Percentiles rank a stretch among this genome's conserved stretches.
These are phyloP conservation scores for Cladopsammia gracilis DNA, from an alignment of 64 coral and sea anemone species.

Conservation along the genomic window DNA sequence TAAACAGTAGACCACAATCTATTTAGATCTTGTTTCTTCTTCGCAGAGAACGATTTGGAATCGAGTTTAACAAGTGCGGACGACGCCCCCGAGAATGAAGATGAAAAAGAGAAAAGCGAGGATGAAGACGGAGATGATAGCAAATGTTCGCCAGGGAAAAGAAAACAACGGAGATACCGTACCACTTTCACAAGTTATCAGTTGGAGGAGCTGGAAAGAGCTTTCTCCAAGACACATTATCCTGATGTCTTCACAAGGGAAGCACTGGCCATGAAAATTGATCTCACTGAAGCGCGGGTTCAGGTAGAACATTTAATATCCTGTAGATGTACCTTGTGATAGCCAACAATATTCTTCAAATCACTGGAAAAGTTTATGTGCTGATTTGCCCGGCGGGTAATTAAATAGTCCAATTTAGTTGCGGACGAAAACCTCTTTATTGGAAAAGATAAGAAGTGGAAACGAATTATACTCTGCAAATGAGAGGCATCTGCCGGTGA, in stretches of 20 bases:
- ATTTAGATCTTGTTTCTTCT: constrained; percentile 5
- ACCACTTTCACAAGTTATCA: constrained; percentile 99
- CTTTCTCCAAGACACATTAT: constrained; percentile 97
- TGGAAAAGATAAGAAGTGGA: constrained; percentile 77
- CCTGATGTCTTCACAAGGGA: constrained; percentile 97
- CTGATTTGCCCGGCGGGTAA: constrained; percentile 58
- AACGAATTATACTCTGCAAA: constrained; percentile 44
- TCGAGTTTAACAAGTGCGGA: neutral
- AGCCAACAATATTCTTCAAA: constrained; percentile 17
- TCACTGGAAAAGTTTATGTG: constrained; percentile 3
- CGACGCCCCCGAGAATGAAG: constrained; percentile 19
- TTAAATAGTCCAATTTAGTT: constrained; percentile 87
- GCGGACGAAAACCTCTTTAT: constrained; percentile 61
- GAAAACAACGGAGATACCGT: constrained; percentile 95
- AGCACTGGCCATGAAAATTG: constrained; percentile 97
- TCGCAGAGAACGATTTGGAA: constrained; percentile 16
- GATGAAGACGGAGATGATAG: constrained; percentile 58
- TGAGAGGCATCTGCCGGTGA: constrained; percentile 53
- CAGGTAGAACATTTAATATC: constrained; percentile 71
- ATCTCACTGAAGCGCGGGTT: constrained; percentile 94
- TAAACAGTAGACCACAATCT: constrained; percentile 42
- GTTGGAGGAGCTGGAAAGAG: constrained; percentile 94
- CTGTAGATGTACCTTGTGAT: neutral
- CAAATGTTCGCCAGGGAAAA: constrained; percentile 68
- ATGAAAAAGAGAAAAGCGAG: constrained; percentile 62